Evolutionary conservation across 2,113 vertebrate genomes (phyloP).

Genomic region (Mionectes macconnelli): DNA sequence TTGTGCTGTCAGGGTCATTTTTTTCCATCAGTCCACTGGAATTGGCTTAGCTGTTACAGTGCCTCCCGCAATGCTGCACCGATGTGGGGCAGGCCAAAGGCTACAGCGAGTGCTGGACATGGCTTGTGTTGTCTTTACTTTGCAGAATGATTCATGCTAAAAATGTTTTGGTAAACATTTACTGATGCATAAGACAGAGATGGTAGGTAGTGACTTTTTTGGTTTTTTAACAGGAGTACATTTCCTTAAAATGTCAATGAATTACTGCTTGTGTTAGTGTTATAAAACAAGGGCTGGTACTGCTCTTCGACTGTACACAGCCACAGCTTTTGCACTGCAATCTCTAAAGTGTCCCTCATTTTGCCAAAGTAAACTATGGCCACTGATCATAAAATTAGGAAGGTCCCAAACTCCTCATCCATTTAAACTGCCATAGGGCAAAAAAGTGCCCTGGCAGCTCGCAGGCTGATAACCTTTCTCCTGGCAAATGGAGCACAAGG

Average conservation of each 20-base stretch:
- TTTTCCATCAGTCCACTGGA: not conserved
- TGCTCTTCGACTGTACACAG: not conserved
- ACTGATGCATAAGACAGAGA: not conserved
- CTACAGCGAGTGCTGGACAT: too few species aligned
- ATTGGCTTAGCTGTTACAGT: not conserved
- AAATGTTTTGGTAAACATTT: not conserved
- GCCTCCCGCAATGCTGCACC: not conserved
- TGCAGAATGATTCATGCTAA: not conserved
- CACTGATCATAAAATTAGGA: not conserved
- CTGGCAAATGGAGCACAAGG: fast-evolving
- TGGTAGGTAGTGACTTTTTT: fast-evolving
- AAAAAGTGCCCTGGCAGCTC: not conserved
- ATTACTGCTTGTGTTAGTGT: not conserved
- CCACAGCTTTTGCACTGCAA: not conserved
- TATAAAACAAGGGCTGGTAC: not conserved
- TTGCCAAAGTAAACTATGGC: not conserved
- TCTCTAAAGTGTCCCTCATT: not conserved
- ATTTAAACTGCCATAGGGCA: fast-evolving
- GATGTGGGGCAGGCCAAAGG: fast-evolving
- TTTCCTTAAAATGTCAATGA: not conserved
- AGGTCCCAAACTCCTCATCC: not conserved
- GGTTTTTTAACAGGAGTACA: not conserved
- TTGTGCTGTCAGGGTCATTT: not conserved
- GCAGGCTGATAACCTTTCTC: not conserved
- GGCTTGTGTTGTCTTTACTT: not conserved